Conservation (phyloP, 1,140 invertebrate genomes). For the Drosophila sucinea region DNA sequence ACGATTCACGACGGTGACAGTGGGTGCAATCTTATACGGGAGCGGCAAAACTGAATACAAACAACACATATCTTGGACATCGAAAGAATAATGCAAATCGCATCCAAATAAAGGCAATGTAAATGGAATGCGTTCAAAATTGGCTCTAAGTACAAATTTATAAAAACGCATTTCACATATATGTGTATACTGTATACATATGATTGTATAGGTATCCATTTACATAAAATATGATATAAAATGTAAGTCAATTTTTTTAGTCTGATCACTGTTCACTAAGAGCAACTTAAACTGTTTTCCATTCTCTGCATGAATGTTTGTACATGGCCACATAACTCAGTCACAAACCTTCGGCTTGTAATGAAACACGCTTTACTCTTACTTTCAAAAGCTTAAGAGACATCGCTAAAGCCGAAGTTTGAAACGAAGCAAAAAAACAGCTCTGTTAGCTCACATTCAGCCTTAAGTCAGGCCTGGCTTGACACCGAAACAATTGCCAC, state of each 20-base stretch:
- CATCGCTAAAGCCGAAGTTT: slow-evolving; percentile 5
- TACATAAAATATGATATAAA: background rate
- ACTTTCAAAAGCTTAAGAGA: slow-evolving; percentile 79
- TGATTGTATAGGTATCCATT: too few species aligned
- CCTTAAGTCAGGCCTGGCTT: slow-evolving; percentile 30
- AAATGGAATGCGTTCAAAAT: background rate
- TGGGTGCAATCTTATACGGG: slow-evolving; percentile 13
- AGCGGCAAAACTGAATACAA: background rate
- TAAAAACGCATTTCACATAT: background rate
- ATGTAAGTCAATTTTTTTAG: background rate
- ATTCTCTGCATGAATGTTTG: background rate
- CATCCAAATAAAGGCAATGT: background rate
- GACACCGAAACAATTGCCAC: slow-evolving; percentile 48
- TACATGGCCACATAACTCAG: background rate
- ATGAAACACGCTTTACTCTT: slow-evolving; percentile 59
- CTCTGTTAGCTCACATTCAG: slow-evolving; percentile 51
- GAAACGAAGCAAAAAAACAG: slow-evolving; percentile 30
- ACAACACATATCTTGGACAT: background rate
- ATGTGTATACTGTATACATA: too few species aligned
- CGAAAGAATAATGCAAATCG: background rate
- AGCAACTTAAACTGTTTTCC: background rate
- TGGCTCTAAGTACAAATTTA: background rate
- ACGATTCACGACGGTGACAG: slow-evolving; percentile 8
- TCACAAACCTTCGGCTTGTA: slow-evolving; percentile 26
- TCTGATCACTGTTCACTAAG: background rate